Evolutionary conservation across 2,797 vertebrate species (phyloP), one percentile per base, ranked within the genome.

Genomic region (Cynopterus sphinx): DNA sequence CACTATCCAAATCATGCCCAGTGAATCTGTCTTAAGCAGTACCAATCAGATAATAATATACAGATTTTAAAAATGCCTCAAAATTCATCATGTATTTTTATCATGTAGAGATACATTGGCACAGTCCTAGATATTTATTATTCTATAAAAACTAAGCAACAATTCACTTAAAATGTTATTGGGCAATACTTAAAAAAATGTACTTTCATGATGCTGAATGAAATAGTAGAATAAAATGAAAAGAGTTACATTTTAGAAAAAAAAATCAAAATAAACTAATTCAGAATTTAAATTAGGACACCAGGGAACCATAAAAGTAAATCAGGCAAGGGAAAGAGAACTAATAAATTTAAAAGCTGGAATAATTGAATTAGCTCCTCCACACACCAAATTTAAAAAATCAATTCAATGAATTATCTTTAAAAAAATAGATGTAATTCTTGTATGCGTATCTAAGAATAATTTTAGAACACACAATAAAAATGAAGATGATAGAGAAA

Each of bases 81-180:
- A 82, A 90, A 70, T 63, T 12, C 5, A 33, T 74, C 70, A 53
- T 24, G 24, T 53, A 61, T 85, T 94, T 90, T 94, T 67, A n/a
- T 33, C 39, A 73, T 51, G 21, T 36, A 59, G 39, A 84, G n/a
- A 74, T 5, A 49, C 8, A 71, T 2, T 77, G 61, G 12, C 22
- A 67, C 73, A 88, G 77, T 92, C 1, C 2, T 89, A 78, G 33
- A 8, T 73, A 51, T 49, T 92, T 81, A 94, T 39, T 85, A 28
- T 55, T 63, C 21, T 74, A 43, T 22, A 74, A 92, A 89, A 83
- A 74, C 2, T 68, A 43, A 73, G 59, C 51, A 67, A 73, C 53
- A 79, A 59, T 75, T 81, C 43, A 85, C 36, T 89, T 83, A 63
- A 94, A 85, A 89, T 39, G 19, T 41, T 75, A 79, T 85, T 86